phyloP scores from a whole-genome alignment of 2,113 vertebrate species.

The Phoxinus phoxinus region DNA sequence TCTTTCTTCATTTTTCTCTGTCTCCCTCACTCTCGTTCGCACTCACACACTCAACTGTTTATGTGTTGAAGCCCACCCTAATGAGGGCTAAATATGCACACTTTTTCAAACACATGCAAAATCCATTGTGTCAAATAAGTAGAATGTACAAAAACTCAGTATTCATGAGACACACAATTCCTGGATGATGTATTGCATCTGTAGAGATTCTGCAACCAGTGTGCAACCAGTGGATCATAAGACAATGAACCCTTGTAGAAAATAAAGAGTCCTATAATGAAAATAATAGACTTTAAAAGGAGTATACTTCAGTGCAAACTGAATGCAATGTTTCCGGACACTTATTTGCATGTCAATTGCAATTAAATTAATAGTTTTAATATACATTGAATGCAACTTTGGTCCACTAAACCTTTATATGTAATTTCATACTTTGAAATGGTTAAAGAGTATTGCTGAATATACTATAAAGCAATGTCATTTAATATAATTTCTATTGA shows the following conservation, averaged over 20 bases:
- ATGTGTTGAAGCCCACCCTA: neutral
- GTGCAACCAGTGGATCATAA: neutral
- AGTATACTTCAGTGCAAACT: neutral
- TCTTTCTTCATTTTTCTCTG: conserved; percentile 58
- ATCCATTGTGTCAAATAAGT: neutral
- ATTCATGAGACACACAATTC: neutral
- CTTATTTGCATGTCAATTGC: too few relatives aligned
- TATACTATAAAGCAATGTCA: neutral
- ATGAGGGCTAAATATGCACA: conserved; percentile 5
- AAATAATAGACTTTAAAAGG: neutral
- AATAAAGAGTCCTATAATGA: neutral
- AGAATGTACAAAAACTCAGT: neutral
- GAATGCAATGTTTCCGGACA: neutral
- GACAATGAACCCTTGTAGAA: too few relatives aligned
- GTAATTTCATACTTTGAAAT: neutral
- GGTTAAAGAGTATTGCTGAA: neutral
- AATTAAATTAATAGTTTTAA: neutral
- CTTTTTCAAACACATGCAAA: neutral
- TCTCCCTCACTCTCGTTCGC: conserved; percentile 17
- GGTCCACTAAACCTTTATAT: neutral
- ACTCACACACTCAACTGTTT: conserved; percentile 31
- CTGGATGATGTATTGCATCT: neutral
- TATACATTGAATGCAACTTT: neutral
- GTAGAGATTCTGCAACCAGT: neutral
- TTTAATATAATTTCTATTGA: neutral